These are phyloP conservation scores for Megalopta genalis DNA, from an alignment of 1,140 invertebrate species.

Conservation along the genomic window DNA sequence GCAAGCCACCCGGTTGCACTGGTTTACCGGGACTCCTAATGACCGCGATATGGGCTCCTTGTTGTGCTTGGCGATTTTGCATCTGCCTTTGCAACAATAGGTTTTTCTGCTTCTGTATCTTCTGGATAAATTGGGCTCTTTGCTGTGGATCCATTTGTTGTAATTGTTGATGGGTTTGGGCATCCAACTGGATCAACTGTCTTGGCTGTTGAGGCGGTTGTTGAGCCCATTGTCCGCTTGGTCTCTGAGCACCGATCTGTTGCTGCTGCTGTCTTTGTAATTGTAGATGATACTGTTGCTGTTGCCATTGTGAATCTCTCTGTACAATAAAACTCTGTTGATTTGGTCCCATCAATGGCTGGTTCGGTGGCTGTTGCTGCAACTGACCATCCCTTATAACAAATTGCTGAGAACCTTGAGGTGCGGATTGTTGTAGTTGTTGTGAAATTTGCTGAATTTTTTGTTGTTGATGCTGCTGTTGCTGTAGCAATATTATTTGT, in stretches of 20 bases:
- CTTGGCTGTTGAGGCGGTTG: constrained; percentile 79
- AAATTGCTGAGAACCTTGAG: constrained; percentile 81
- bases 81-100: constrained; percentile 81
- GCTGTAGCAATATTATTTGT: constrained; percentile 74
- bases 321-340: constrained; percentile 80
- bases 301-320: constrained; percentile 83
- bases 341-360: constrained; percentile 77
- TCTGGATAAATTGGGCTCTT: constrained; percentile 87
- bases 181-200: constrained; percentile 88
- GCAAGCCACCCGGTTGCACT: constrained; percentile 77
- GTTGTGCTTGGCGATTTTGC: constrained; percentile 80
- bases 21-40: constrained; percentile 79
- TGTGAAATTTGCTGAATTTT: constrained; percentile 79
- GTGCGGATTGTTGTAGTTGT: constrained; percentile 77
- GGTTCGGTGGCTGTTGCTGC: constrained; percentile 80
- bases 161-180: constrained; percentile 89
- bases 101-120: constrained; percentile 86
- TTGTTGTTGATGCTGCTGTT: constrained; percentile 75
- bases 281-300: constrained; percentile 76
- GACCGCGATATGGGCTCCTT: constrained; percentile 80
- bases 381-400: constrained; percentile 81
- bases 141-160: constrained; percentile 90
- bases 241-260: constrained; percentile 75
- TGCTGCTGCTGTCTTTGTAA: constrained; percentile 79
- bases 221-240: constrained; percentile 76